A percentile compares a stretch with the other conserved stretches of the same genome.
Evolutionary conservation across 2,113 vertebrate genomes (phyloP).

Genomic region (Hylia prasina): DNA sequence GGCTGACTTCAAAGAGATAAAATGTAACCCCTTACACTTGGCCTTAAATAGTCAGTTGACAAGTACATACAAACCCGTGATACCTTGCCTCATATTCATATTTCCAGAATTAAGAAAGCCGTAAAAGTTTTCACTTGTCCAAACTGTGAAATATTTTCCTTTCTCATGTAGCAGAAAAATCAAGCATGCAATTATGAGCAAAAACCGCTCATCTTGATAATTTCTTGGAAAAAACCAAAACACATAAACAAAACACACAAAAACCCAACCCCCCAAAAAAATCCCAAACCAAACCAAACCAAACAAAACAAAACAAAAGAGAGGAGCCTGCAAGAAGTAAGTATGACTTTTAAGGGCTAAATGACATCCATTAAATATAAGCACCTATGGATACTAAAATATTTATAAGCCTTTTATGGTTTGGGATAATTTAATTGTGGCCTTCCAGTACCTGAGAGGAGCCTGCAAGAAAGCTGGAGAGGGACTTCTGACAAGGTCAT

Average conservation of each 20-base stretch:
- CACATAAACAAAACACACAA: neutral
- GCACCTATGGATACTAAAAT: neutral
- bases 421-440: neutral
- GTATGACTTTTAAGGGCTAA: neutral
- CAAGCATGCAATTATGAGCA: neutral
- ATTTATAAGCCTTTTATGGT: neutral
- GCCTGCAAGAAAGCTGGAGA: neutral
- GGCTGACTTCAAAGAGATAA: neutral
- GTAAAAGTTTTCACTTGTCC: neutral
- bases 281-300: too few species aligned
- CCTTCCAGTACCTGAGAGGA: neutral
- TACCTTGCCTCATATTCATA: neutral
- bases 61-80: neutral
- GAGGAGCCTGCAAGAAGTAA: neutral
- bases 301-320: neutral
- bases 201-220: rapidly evolving
- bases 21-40: neutral
- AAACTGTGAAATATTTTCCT: neutral
- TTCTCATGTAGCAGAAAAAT: neutral
- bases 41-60: neutral
- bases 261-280: neutral
- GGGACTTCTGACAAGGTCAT: neutral
- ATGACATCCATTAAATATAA: neutral
- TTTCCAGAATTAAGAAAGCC: neutral
- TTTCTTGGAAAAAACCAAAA: neutral